Conservation (phyloP, 1,140 invertebrate species). For the Wiebesia pumilae region DNA sequence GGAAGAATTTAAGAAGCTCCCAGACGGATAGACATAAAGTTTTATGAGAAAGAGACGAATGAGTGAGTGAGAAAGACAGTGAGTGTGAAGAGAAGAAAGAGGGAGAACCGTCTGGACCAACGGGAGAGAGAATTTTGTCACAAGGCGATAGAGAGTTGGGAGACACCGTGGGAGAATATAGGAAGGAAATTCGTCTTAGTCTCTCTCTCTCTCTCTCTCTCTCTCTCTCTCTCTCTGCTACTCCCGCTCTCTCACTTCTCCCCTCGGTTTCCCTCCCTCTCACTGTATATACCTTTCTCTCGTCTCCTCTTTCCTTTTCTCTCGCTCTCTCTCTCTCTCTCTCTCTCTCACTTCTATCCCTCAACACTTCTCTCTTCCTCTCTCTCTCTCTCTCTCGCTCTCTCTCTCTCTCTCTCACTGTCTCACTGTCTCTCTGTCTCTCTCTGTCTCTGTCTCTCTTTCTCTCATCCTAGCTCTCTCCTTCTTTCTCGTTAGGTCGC, state of each 20-base stretch:
- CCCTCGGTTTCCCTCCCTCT: slow-evolving; percentile 47
- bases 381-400: slow-evolving; percentile 57
- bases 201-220: slow-evolving; percentile 38
- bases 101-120: slow-evolving; percentile 44
- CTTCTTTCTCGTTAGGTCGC: slow-evolving; percentile 48
- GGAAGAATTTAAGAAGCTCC: slow-evolving; percentile 51
- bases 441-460: slow-evolving; percentile 54
- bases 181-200: slow-evolving; percentile 61
- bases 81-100: slow-evolving; percentile 43
- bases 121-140: slow-evolving; percentile 47
- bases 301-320: slow-evolving; percentile 58
- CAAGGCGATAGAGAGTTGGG: slow-evolving; percentile 57
- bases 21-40: slow-evolving; percentile 48
- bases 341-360: slow-evolving; percentile 41
- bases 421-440: slow-evolving; percentile 56
- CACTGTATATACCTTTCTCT: slow-evolving; percentile 32
- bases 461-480: slow-evolving; percentile 39
- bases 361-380: slow-evolving; percentile 49
- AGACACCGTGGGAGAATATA: slow-evolving; percentile 57
- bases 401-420: slow-evolving; percentile 57
- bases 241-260: slow-evolving; percentile 55
- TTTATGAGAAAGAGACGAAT: slow-evolving; percentile 41
- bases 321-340: slow-evolving; percentile 46
- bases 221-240: slow-evolving; percentile 49
- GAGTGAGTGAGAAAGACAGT: slow-evolving; percentile 9